phyloP scores from a whole-genome alignment of 2,888 invertebrate genomes.

The Mythimna pallens region DNA sequence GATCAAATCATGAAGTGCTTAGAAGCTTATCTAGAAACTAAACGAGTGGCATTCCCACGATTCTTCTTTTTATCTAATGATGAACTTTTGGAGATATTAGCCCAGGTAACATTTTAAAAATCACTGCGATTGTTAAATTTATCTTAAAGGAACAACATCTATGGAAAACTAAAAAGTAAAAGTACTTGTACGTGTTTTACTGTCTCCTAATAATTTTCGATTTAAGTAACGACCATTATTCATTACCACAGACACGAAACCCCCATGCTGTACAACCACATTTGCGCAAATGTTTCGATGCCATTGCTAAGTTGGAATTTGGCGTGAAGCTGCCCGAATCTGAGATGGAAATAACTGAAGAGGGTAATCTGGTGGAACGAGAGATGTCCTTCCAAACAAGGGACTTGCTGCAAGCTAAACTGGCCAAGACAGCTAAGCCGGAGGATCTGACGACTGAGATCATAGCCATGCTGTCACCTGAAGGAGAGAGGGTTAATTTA shows the following conservation, averaged over 20 bases:
- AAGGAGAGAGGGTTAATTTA: slow-evolving; percentile 95
- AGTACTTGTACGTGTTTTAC: too few relatives aligned
- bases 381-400: slow-evolving; percentile 86
- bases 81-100: slow-evolving; percentile 96
- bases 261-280: slow-evolving; percentile 97
- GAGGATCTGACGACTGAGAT: slow-evolving; percentile 95
- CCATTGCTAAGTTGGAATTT: slow-evolving; percentile 94
- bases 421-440: slow-evolving; percentile 81
- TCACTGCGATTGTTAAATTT: too few relatives aligned
- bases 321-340: slow-evolving; percentile 90
- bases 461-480: slow-evolving; percentile 97
- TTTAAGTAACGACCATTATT: neutral
- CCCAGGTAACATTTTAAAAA: slow-evolving; percentile 91
- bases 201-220: neutral
- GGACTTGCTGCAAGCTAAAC: slow-evolving; percentile 82
- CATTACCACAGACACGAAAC: slow-evolving; percentile 92
- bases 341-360: slow-evolving; percentile 89
- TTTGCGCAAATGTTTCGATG: slow-evolving; percentile 97
- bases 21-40: slow-evolving; percentile 97
- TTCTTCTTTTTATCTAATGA: slow-evolving; percentile 98
- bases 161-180: neutral
- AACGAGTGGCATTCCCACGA: slow-evolving; percentile 96
- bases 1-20: slow-evolving; percentile 97
- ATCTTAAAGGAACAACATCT: too few relatives aligned
- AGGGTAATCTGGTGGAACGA: slow-evolving; percentile 84